These are phyloP conservation scores for Eucera pruinosa DNA, from an alignment of 2,888 invertebrate genomes.

Conservation along the genomic window DNA sequence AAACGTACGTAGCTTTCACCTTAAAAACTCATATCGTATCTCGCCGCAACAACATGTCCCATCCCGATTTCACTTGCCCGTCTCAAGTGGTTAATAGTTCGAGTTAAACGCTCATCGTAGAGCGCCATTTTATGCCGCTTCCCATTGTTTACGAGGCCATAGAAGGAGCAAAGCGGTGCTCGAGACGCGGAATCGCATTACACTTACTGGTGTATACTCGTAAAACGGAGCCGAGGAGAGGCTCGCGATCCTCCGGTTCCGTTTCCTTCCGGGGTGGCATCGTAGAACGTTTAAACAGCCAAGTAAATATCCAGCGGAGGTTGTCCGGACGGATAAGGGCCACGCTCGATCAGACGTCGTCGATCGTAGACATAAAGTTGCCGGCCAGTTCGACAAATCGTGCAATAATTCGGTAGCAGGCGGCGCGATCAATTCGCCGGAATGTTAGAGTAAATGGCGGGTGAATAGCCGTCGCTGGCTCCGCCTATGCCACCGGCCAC, in stretches of 20 bases:
- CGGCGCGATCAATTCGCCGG: conserved; percentile 52
- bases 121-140: conserved; percentile 14
- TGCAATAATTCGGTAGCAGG: conserved; percentile 32
- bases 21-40: conserved; percentile 14
- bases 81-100: conserved; percentile 43
- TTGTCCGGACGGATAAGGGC: conserved; percentile 25
- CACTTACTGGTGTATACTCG: conserved; percentile 13
- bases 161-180: conserved; percentile 20
- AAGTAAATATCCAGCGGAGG: background rate
- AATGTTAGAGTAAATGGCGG: conserved; percentile 52
- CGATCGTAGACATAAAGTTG: conserved; percentile 38
- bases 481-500: conserved; percentile 30
- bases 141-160: conserved; percentile 39
- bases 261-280: background rate
- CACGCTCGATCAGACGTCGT: conserved; percentile 44
- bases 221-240: conserved; percentile 12
- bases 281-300: background rate
- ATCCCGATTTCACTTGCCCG: background rate
- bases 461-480: conserved; percentile 37
- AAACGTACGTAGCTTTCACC: background rate
- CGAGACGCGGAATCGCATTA: conserved; percentile 24
- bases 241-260: background rate
- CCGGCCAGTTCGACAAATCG: conserved; percentile 43
- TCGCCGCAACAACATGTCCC: background rate
- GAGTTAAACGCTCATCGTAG: conserved; percentile 19